Conservation (phyloP, 2,797 vertebrate species). For the Agapornis canus region DNA sequence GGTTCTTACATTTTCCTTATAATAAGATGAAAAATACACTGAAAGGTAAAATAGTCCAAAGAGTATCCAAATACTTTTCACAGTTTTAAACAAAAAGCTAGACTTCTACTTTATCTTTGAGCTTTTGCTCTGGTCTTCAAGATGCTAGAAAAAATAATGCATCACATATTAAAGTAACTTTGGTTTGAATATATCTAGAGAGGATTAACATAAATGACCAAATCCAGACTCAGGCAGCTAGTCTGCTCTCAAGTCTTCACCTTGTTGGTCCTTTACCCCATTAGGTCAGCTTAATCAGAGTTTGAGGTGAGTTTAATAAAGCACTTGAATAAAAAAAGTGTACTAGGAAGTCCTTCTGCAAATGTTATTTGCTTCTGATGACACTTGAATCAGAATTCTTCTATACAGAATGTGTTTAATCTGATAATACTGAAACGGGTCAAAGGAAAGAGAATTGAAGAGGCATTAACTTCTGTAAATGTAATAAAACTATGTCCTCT, state of each 20-base stretch:
- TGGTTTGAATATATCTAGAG: not conserved
- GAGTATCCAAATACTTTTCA: not conserved
- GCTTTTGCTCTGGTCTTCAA: not conserved
- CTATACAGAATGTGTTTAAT: constrained; percentile 14
- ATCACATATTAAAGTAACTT: not conserved
- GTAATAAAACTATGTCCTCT: constrained; percentile 51
- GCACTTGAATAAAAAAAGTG: not conserved
- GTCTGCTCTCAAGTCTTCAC: not conserved
- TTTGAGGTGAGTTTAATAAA: constrained; percentile 20
- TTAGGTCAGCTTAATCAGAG: not conserved
- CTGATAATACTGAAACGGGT: not conserved
- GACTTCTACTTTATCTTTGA: not conserved
- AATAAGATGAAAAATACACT: not conserved
- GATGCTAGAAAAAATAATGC: not conserved
- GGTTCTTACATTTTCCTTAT: not conserved
- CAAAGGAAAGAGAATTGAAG: constrained; percentile 39
- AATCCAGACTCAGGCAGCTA: not conserved
- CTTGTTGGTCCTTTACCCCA: not conserved
- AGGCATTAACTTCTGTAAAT: constrained; percentile 52
- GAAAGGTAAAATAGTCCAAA: not conserved
- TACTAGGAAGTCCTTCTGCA: constrained; percentile 1
- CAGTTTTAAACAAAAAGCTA: not conserved
- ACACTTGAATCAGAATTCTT: constrained; percentile 19
- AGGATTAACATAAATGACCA: not conserved
- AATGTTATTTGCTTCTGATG: constrained; percentile 29